Percentiles rank a stretch among this genome's conserved stretches.
phyloP scores from a whole-genome alignment of 2,113 vertebrate species.

The Oostethus manadensis region DNA sequence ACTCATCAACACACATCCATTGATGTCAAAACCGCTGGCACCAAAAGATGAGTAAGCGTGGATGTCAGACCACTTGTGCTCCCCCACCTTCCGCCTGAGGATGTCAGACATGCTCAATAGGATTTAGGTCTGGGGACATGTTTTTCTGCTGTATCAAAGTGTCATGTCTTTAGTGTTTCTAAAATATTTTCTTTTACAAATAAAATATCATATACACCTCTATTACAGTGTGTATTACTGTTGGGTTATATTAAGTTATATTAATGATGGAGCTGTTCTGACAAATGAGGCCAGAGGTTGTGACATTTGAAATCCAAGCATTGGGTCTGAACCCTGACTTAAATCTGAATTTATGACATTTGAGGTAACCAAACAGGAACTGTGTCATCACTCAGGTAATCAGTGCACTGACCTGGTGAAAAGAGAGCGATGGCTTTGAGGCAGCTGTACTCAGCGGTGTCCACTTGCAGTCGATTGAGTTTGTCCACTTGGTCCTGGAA shows the following conservation, averaged over 20 bases:
- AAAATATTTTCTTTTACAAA: too few relatives aligned
- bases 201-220: too few relatives aligned
- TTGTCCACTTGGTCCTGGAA: slow-evolving; percentile 99
- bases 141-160: background rate
- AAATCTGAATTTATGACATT: background rate
- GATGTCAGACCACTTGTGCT: too few relatives aligned
- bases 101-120: background rate
- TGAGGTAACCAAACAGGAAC: slow-evolving; percentile 1
- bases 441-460: slow-evolving; percentile 93
- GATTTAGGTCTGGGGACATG: too few relatives aligned
- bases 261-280: too few relatives aligned
- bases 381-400: background rate
- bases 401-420: slow-evolving; percentile 78
- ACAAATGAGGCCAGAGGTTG: background rate
- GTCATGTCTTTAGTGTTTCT: too few relatives aligned
- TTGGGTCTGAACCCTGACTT: background rate
- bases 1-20: too few relatives aligned
- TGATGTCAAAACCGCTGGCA: background rate
- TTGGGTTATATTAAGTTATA: too few relatives aligned
- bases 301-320: too few relatives aligned
- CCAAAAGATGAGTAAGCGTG: too few relatives aligned
- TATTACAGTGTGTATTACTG: too few relatives aligned
- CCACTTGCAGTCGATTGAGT: slow-evolving; percentile 89
- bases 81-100: too few relatives aligned
- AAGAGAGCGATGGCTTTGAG: slow-evolving; percentile 97